Evolutionary conservation across 2,888 invertebrate genomes (phyloP).

Genomic region (Idaea dimidiata): DNA sequence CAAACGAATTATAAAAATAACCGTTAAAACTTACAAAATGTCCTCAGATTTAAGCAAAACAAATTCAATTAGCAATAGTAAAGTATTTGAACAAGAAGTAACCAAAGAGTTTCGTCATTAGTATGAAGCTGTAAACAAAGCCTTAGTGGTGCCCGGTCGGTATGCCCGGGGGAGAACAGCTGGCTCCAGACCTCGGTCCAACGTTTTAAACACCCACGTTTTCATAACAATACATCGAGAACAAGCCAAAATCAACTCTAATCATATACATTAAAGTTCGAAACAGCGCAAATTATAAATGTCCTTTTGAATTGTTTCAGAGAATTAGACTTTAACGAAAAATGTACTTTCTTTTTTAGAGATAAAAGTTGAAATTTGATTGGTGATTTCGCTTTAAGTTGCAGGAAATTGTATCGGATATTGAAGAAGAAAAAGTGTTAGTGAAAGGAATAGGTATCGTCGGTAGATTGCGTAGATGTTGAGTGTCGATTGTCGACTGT

Average conservation of each 20-base stretch:
- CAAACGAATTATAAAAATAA: no score
- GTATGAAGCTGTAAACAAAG: conserved; percentile 70
- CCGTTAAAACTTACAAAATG: background rate
- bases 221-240: conserved; percentile 38
- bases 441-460: conserved; percentile 38
- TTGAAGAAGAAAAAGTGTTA: conserved; percentile 49
- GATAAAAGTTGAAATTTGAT: conserved; percentile 36
- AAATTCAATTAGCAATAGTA: conserved; percentile 24
- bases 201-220: conserved; percentile 71
- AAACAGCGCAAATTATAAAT: conserved; percentile 16
- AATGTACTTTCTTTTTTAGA: conserved; percentile 34
- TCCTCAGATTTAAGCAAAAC: conserved; percentile 1
- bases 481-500: conserved; percentile 11
- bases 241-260: conserved; percentile 37
- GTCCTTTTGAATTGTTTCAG: conserved; percentile 23
- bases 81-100: conserved; percentile 27
- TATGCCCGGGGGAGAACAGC: conserved; percentile 72
- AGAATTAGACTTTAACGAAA: conserved; percentile 30
- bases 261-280: conserved; percentile 10
- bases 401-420: conserved; percentile 60
- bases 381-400: conserved; percentile 31
- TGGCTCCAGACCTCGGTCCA: conserved; percentile 70
- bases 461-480: conserved; percentile 27
- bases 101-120: conserved; percentile 63
- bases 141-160: conserved; percentile 63